These are phyloP conservation scores for Crocuta crocuta DNA, from an alignment of 2,113 vertebrate genomes.

Conservation along the genomic window DNA sequence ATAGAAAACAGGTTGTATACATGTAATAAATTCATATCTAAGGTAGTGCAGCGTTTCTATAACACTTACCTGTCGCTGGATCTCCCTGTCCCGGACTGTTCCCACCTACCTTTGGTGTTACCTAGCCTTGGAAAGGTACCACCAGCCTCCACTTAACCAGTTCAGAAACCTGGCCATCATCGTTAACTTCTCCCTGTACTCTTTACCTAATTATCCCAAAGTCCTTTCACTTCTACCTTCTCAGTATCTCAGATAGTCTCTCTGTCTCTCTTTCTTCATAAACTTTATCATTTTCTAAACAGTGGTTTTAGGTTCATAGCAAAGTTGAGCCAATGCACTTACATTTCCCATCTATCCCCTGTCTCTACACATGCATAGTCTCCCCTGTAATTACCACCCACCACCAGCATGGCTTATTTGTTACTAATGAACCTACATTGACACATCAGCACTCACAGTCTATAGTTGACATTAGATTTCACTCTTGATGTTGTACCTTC, in stretches of 20 bases:
- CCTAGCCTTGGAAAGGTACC: background rate
- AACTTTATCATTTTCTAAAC: background rate
- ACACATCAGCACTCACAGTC: background rate
- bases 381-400: background rate
- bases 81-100: background rate
- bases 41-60: background rate
- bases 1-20: background rate
- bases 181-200: background rate
- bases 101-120: background rate
- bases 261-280: background rate
- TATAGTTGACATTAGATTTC: background rate
- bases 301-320: background rate
- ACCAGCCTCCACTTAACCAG: background rate
- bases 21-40: background rate
- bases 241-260: background rate
- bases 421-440: background rate
- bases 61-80: background rate
- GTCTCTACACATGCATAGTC: accelerated
- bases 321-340: background rate
- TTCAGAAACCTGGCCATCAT: background rate
- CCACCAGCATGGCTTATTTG: background rate
- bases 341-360: background rate
- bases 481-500: background rate
- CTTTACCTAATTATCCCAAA: background rate
- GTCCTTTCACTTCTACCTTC: background rate